Evolutionary conservation across 1,140 invertebrate species (phyloP), one percentile per base, ranked within the genome.

Genomic region (Daktulosphaira vitifoliae): DNA sequence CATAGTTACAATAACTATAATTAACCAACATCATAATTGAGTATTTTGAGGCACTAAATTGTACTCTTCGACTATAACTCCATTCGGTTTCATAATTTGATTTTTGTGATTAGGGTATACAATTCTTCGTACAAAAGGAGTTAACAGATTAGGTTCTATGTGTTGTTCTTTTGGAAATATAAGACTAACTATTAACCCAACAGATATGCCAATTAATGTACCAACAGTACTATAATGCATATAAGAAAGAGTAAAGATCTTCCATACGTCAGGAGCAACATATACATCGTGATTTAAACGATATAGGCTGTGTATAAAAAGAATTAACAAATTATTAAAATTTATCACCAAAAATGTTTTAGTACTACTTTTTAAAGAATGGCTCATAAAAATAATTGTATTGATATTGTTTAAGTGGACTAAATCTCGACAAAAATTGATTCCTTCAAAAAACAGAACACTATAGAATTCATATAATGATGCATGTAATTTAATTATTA

Each of bases 191-290:
- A 83, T 71, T 1, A 84, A 70, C 0, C 89, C 88, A 2, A 88
- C 78, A 0, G 81, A 51, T 11, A 89, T 79, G 1, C 84, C 83
- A 0, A 83, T 82, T 0, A 81, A 53, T 69, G 82, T 81, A 3
- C 84, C 87, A 8, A 88, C 78, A 59, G 83, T 76, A 2, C 84
- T 83, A 69, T 85, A 85, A 73, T 84, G 85, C 65, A 84, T 74
- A 71, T 85, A 86, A 3, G 44, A 46, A 65, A 48, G 4, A 1
- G 46, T 64, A 23, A 20, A 64, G 6, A 37, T 51, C 18, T 16
- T 18, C 26, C 9, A 33, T 0, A 52, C 51, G 11, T 51, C n/a
- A 4, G 29, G 29, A 42, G 33, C 25, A 6, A 42, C 53, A 38
- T 44, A 66, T 8, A 59, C 38, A 1, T 62, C 44, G 8, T 62